These are phyloP conservation scores for Aptenodytes forsteri DNA, from an alignment of 2,113 vertebrate genomes.

Conservation along the genomic window DNA sequence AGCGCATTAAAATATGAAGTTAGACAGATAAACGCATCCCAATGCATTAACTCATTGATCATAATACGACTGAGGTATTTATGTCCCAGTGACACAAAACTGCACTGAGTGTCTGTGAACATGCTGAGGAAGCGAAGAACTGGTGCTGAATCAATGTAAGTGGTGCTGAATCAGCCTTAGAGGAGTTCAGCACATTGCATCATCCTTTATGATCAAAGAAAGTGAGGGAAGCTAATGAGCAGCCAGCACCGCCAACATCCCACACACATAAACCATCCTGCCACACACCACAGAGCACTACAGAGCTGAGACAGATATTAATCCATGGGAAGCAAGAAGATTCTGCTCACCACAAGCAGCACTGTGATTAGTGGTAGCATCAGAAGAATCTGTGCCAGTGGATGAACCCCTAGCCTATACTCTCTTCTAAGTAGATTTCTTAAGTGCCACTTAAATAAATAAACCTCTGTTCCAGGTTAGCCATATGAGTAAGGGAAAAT, in stretches of 20 bases:
- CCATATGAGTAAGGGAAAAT: not conserved
- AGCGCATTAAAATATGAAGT: not conserved
- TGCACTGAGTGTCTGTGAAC: not conserved
- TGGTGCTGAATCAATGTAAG: not conserved
- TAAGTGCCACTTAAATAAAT: not conserved
- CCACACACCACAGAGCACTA: constrained; percentile 6
- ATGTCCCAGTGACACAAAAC: not conserved
- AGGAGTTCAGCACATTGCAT: not conserved
- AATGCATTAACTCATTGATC: not conserved
- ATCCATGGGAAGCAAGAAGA: constrained; percentile 38
- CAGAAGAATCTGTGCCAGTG: not conserved
- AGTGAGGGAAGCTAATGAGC: not conserved
- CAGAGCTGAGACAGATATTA: not conserved
- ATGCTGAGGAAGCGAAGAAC: not conserved
- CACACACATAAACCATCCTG: not conserved
- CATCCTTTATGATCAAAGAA: constrained; percentile 31
- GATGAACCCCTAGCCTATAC: not conserved
- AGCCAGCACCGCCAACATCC: not conserved
- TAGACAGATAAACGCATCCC: not conserved
- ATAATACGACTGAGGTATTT: not conserved
- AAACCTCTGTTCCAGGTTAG: not conserved
- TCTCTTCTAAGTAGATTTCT: not conserved
- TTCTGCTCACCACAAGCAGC: constrained; percentile 18
- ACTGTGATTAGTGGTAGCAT: constrained; percentile 43
- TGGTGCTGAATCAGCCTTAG: constrained; percentile 22